Evolutionary conservation across 1,140 invertebrate genomes (phyloP).

Genomic region (Odontomachus brunneus): DNA sequence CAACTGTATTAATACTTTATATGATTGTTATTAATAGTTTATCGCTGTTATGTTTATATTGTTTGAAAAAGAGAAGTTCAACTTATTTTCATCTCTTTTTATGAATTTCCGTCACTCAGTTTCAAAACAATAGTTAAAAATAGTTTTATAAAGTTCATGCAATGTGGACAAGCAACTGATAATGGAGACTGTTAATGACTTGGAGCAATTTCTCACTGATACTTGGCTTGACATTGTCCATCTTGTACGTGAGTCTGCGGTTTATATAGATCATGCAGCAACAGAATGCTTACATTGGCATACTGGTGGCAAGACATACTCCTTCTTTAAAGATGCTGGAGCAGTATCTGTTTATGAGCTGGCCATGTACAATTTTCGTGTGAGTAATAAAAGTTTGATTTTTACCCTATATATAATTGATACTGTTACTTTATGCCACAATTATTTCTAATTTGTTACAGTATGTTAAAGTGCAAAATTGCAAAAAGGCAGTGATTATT

Average conservation of each 20-base stretch:
- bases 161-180: not conserved
- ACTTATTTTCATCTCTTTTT: not conserved
- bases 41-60: not conserved
- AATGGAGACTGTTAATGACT: conserved; percentile 4
- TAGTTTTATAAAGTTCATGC: not conserved
- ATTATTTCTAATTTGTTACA: conserved; percentile 65
- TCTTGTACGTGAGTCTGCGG: conserved; percentile 83
- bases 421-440: conserved; percentile 16
- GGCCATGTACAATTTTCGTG: conserved; percentile 83
- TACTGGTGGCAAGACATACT: conserved; percentile 83
- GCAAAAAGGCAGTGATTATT: conserved; percentile 86
- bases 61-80: not conserved
- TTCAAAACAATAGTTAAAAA: not conserved
- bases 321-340: conserved; percentile 84
- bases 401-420: not conserved
- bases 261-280: conserved; percentile 86
- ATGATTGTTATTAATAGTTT: not conserved
- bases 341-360: conserved; percentile 86
- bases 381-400: conserved; percentile 61
- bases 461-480: conserved; percentile 79
- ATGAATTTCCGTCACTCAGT: not conserved
- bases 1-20: conserved; percentile 6
- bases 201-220: conserved; percentile 35
- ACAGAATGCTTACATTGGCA: conserved; percentile 88
- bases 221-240: conserved; percentile 14